A percentile compares a stretch with the other conserved stretches of the same genome.
Conservation (phyloP, 2,113 vertebrate species). For the human region DNA sequence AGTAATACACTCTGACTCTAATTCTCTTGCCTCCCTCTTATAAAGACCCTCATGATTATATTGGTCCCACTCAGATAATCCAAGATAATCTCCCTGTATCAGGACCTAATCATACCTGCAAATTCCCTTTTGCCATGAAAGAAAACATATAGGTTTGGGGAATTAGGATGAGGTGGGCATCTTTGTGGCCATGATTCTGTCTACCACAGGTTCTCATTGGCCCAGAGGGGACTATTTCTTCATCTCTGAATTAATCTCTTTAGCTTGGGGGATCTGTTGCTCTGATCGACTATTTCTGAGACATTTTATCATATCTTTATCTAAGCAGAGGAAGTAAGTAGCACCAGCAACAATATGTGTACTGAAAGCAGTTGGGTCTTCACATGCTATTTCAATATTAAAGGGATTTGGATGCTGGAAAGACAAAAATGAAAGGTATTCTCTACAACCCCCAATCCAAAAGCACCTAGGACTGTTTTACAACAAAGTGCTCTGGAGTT, state of each 20-base stretch:
- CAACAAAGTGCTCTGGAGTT: neutral
- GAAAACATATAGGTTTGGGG: neutral
- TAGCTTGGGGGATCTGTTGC: no score
- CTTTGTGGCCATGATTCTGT: neutral
- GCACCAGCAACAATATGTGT: neutral
- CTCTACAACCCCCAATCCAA: neutral
- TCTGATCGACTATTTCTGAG: neutral
- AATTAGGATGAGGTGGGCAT: neutral
- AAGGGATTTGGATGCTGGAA: neutral
- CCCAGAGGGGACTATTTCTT: neutral
- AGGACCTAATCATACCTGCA: neutral
- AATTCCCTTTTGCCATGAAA: neutral
- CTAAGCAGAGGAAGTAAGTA: neutral
- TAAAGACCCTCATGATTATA: neutral
- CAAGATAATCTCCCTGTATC: neutral
- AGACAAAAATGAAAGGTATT: neutral
- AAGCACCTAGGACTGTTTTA: neutral
- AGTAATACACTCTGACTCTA: neutral
- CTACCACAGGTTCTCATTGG: neutral
- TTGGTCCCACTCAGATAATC: neutral
- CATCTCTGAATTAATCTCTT: neutral
- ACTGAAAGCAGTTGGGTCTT: neutral
- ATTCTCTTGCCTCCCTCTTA: neutral
- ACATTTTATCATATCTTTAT: neutral
- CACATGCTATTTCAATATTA: neutral